These are phyloP conservation scores for Neodon shergylaensis DNA, from an alignment of 2,113 vertebrate species.

Conservation along the genomic window DNA sequence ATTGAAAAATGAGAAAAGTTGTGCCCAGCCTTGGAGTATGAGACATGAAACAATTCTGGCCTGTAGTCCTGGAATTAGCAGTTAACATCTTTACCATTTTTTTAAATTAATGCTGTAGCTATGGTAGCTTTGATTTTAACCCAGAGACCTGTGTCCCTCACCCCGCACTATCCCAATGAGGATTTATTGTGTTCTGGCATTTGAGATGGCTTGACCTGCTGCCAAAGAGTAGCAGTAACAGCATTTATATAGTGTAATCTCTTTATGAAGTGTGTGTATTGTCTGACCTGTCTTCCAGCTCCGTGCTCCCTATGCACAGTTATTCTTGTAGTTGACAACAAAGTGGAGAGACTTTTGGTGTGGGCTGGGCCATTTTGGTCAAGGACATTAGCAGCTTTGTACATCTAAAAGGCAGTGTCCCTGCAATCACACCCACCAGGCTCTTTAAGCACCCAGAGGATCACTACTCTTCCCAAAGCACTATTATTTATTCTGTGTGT, in stretches of 20 bases:
- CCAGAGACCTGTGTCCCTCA: not conserved
- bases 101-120: not conserved
- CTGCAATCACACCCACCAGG: no score
- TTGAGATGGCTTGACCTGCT: not conserved
- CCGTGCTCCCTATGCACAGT: no score
- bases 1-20: not conserved
- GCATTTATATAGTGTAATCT: not conserved
- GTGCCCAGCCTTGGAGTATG: not conserved
- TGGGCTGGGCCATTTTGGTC: no score
- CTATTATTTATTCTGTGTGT: slow-evolving; percentile 67
- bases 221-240: slow-evolving; percentile 34
- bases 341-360: no score
- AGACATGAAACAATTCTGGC: not conserved
- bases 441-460: no score
- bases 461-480: slow-evolving; percentile 56
- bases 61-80: not conserved
- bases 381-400: no score
- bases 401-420: no score
- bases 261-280: not conserved
- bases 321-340: no score
- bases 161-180: not conserved
- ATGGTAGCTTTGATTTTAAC: slow-evolving; percentile 16
- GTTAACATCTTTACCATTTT: not conserved
- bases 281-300: no score
- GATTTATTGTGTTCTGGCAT: not conserved